Conservation (phyloP, 2,797 vertebrate species). For the Melopsittacus undulatus region DNA sequence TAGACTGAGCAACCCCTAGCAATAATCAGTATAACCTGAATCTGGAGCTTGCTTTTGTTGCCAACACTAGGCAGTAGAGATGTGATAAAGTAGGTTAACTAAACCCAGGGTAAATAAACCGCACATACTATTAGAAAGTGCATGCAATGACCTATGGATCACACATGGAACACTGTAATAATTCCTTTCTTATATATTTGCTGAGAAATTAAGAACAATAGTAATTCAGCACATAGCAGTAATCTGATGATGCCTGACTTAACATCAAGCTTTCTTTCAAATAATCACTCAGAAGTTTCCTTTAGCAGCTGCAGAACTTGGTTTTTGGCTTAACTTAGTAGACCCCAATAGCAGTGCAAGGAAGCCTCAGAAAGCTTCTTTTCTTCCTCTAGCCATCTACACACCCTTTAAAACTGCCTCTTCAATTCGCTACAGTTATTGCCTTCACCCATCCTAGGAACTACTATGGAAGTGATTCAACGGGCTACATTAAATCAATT, state of each 20-base stretch:
- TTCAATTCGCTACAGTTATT: not conserved
- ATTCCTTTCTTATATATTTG: not conserved
- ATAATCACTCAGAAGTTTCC: not conserved
- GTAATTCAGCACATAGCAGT: not conserved
- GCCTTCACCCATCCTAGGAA: not conserved
- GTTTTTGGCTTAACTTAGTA: not conserved
- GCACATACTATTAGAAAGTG: not conserved
- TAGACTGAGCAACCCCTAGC: too few species aligned
- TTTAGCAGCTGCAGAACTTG: not conserved
- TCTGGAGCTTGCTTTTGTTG: not conserved
- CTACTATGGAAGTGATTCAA: not conserved
- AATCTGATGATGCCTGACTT: not conserved
- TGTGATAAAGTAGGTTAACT: not conserved
- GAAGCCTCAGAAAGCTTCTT: not conserved
- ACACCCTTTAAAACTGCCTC: not conserved
- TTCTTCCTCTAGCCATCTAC: not conserved
- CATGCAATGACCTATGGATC: not conserved
- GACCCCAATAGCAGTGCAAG: rapidly evolving
- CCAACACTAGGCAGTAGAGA: not conserved
- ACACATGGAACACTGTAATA: not conserved
- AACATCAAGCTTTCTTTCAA: not conserved
- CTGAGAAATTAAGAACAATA: not conserved
- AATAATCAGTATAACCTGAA: not conserved
- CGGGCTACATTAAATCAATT: not conserved
- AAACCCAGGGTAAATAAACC: not conserved